Evolutionary conservation across 2,797 vertebrate genomes (phyloP), one percentile per base, ranked within the genome.

Genomic region (Chrosomus eos): DNA sequence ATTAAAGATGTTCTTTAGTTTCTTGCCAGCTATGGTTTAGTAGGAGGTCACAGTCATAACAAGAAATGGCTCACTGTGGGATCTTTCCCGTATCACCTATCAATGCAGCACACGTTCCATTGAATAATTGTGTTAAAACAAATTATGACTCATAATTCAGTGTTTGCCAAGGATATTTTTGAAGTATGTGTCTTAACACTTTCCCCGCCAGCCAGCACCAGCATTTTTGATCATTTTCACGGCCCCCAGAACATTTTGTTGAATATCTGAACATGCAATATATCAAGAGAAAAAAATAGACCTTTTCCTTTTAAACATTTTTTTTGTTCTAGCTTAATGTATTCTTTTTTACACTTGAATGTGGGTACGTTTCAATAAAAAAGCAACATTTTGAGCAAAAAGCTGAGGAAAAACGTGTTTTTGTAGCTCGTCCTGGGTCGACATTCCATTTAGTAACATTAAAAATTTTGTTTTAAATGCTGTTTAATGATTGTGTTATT

Each of bases 31-130:
- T 82, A 73, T 80, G 53, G 6, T 67, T 53, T 21, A 71, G 75
- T 77, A 87, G 82, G 79, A 84, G 68, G 53, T 81, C 81, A 76
- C 60, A 79, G 75, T 75, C 51, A 80, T 48, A 67, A 74, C 33
- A 73, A 77, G 33, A 87, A 85, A 87, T 78, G 71, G 45, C 60
- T 87, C 36, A 53, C 58, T 43, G 23, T 86, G 68, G 71, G 40
- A 68, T 86, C 55, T 66, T 71, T 55, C n/a, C 66, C 14, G 21
- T 82, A 70, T 78, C 66, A 73, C 78, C 67, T 80, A 80, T 87
- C 81, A 87, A 74, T 81, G 60, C 67, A 86, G 36, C 83, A 74
- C 78, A 87, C 55, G 77, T 68, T 60, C 48, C 18, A 28, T 28
- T 26, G 33, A 79, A 48, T 64, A 19, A 71, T 74, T 68, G 70